Percentiles rank a stretch among this genome's conserved stretches.
phyloP scores from a whole-genome alignment of 2,113 vertebrate species.

The Ranitomeya imitator region DNA sequence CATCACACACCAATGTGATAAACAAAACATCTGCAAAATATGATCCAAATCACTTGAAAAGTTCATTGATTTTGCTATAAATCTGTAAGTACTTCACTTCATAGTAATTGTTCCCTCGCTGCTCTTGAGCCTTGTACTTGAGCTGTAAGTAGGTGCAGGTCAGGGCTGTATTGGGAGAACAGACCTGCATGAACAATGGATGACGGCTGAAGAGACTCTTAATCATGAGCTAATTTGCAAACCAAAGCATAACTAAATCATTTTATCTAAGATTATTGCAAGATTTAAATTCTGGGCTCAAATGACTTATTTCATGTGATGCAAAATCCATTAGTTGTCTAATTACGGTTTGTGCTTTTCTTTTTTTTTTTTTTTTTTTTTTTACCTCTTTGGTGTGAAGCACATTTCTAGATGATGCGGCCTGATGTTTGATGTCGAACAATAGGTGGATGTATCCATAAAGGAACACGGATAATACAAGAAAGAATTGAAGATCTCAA shows the following conservation, averaged over 20 bases:
- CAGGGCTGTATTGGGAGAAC: constrained; percentile 72
- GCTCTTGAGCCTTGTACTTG: constrained; percentile 77
- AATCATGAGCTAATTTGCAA: constrained; percentile 86
- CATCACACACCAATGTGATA: constrained; percentile 61
- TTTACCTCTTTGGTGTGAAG: constrained; percentile 57
- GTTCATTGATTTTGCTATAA: constrained; percentile 83
- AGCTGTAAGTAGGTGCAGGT: constrained; percentile 74
- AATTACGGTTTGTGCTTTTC: constrained; percentile 75
- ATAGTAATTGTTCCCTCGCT: constrained; percentile 76
- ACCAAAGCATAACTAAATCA: constrained; percentile 79
- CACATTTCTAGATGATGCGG: background rate
- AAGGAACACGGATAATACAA: background rate
- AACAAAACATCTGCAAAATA: constrained; percentile 76
- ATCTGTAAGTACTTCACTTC: constrained; percentile 82
- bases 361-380: constrained; percentile 51
- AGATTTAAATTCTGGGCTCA: constrained; percentile 77
- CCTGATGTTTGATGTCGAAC: background rate
- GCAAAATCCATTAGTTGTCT: constrained; percentile 68
- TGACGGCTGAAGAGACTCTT: constrained; percentile 76
- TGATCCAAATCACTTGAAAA: constrained; percentile 82
- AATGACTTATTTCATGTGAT: constrained; percentile 69
- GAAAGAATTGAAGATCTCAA: background rate
- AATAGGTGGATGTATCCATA: background rate
- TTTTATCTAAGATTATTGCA: constrained; percentile 82
- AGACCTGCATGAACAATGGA: constrained; percentile 74